Conservation (phyloP, 1,140 invertebrate species). For the Zaprionus nigranus region DNA sequence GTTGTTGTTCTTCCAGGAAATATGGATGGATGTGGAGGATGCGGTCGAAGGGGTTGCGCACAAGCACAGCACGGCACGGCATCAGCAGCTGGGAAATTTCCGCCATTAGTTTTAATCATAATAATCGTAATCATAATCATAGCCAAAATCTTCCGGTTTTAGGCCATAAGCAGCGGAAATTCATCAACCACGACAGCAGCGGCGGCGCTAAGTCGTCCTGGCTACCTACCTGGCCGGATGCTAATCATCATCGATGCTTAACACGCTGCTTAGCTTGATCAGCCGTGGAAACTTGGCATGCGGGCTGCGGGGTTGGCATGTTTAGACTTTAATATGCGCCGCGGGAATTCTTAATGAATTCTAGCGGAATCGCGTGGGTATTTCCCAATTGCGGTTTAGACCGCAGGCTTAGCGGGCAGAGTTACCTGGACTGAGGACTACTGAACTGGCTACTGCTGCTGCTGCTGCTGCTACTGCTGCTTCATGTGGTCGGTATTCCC, state of each 20-base stretch:
- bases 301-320: slow-evolving; percentile 69
- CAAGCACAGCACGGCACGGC: not conserved
- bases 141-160: slow-evolving; percentile 75
- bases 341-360: slow-evolving; percentile 82
- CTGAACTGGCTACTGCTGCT: not conserved
- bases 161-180: slow-evolving; percentile 73
- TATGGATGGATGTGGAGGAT: slow-evolving; percentile 12
- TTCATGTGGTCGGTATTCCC: slow-evolving; percentile 59
- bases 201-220: slow-evolving; percentile 65
- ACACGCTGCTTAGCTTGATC: slow-evolving; percentile 40
- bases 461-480: not conserved
- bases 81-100: slow-evolving; percentile 62
- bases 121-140: slow-evolving; percentile 71
- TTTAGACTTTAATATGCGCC: slow-evolving; percentile 81
- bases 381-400: slow-evolving; percentile 45
- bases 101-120: slow-evolving; percentile 77
- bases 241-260: slow-evolving; percentile 76
- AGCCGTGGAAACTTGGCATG: slow-evolving; percentile 47
- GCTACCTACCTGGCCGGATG: slow-evolving; percentile 55
- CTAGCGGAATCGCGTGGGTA: slow-evolving; percentile 46
- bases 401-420: slow-evolving; percentile 11
- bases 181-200: slow-evolving; percentile 32
- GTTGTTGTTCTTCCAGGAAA: slow-evolving; percentile 49
- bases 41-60: slow-evolving; percentile 35
- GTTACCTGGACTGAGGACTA: slow-evolving; percentile 21